Evolutionary conservation across 1,140 invertebrate genomes (phyloP), one percentile per base, ranked within the genome.

Genomic region (Ptiloglossa arizonensis): DNA sequence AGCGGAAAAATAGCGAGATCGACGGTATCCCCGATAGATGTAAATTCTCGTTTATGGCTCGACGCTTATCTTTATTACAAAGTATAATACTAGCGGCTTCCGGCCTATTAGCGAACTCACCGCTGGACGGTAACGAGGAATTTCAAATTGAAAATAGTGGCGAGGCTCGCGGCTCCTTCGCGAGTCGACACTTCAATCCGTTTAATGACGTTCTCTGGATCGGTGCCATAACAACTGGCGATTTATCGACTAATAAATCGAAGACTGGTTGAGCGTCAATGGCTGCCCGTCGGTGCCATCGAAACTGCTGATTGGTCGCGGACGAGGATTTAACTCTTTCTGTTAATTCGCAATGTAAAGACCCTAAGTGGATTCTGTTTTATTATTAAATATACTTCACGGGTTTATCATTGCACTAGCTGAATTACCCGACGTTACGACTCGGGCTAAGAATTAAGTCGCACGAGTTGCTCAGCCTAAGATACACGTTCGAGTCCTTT

Each of bases 161-260:
- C 29, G 9, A 19, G n/a, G 54, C 70, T 35, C n/a, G 59, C 32
- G n/a, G 27, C 73, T 5, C 15, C 52, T 38, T 66, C 60, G 50
- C 74, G 44, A 60, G 35, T 60, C 62, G 77, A 66, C 77, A 69
- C 73, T 63, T 66, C 71, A 46, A 75, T 72, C 60, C 62, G 48
- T 74, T 70, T 71, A 81, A 82, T 69, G 77, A 85, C 32, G 56
- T 41, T 69, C 50, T 44, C 35, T n/a, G 69, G 62, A 74, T 56
- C 54, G 38, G 54, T 63, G 50, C 56, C 60, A 80, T 94, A 71
- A 93, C 89, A 59, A 89, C 93, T 57, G 91, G 91, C 88, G 93
- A 93, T 75, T 92, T 90, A 89, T 88, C 88, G 88, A 68, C 80
- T 86, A 87, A 89, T 90, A 90, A 89, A 90, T 90, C 82, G 88